Evolutionary conservation across 2,888 invertebrate genomes (phyloP), one percentile per base, ranked within the genome.

Genomic region (Cepaea hortensis): DNA sequence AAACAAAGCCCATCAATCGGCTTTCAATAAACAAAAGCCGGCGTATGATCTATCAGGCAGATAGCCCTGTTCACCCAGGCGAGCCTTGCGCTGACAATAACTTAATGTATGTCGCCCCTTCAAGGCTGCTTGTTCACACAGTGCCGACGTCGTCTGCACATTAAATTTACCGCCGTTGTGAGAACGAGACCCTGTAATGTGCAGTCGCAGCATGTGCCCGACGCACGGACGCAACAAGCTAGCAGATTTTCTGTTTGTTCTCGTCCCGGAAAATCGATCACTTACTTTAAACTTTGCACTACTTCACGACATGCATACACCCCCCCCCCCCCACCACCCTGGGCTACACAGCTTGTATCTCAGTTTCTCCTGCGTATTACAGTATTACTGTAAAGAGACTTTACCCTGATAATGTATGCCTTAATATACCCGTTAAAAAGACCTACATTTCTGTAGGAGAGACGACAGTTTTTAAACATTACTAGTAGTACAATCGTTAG

Each of bases 111-210:
- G 50, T 70, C 15, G 15, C n/a, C 70, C 68, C 48, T 81, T 81
- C 50, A 23, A 6, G 82, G 3, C 55, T 35, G 61, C 18, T 3
- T 50, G 48, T 72, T 72, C 23, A n/a, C 23, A 15, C n/a, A 48
- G 55, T 73, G 73, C 72, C 72, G 48, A 73, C 72, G 23, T 73
- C 55, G 72, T 55, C 61, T 82, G 48, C 62, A 48, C 76, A 68
- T 85, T n/a, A 55, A 85, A 85, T 85, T 85, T 85, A 79, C 85
- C 85, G 85, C 85, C 85, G 75, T 50, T 55, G 46, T 76, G 85
- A 79, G 77, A 85, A 79, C 84, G 84, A 84, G 84, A 77, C 77
- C 84, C 11, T 61, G 48, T 48, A 75, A 75, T 75, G 75, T 83
- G 75, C 75, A 83, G 55, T 75, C 75, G 15, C 61, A 82, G 50